phyloP scores from a whole-genome alignment of 2,888 invertebrate genomes.

The Steinernema hermaphroditum region DNA sequence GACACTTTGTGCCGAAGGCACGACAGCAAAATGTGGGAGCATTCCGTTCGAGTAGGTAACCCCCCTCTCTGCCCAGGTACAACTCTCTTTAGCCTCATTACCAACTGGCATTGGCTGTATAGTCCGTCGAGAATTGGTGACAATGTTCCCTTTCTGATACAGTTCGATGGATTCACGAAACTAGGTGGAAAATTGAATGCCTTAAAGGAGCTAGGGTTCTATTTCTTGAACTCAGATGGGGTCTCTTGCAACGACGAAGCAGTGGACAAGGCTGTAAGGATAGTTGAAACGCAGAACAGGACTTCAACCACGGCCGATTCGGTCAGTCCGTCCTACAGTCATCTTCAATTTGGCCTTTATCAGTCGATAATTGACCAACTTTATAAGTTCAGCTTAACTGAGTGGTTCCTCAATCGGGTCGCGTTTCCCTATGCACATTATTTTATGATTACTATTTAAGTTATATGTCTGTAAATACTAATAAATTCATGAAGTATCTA shows the following conservation, averaged over 20 bases:
- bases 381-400: slow-evolving; percentile 48
- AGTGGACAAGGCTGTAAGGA: slow-evolving; percentile 29
- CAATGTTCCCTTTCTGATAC: slow-evolving; percentile 54
- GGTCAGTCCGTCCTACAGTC: slow-evolving; percentile 48
- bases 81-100: slow-evolving; percentile 55
- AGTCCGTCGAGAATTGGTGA: slow-evolving; percentile 37
- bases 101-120: slow-evolving; percentile 64
- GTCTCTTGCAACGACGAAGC: slow-evolving; percentile 43
- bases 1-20: slow-evolving; percentile 47
- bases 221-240: slow-evolving; percentile 51
- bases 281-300: not conserved
- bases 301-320: not conserved
- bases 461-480: not conserved
- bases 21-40: slow-evolving; percentile 40
- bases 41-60: slow-evolving; percentile 45
- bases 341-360: slow-evolving; percentile 57
- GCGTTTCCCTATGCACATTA: slow-evolving; percentile 63
- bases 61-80: too few species aligned
- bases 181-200: slow-evolving; percentile 49
- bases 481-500: too few species aligned
- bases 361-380: slow-evolving; percentile 56
- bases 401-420: slow-evolving; percentile 54
- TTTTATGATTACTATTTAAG: slow-evolving; percentile 62
- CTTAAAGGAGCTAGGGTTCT: slow-evolving; percentile 60
- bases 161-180: slow-evolving; percentile 64